Percentiles rank a stretch among this genome's conserved stretches.
Conservation (phyloP, 2,797 vertebrate genomes). For the Urophycis tenuis region DNA sequence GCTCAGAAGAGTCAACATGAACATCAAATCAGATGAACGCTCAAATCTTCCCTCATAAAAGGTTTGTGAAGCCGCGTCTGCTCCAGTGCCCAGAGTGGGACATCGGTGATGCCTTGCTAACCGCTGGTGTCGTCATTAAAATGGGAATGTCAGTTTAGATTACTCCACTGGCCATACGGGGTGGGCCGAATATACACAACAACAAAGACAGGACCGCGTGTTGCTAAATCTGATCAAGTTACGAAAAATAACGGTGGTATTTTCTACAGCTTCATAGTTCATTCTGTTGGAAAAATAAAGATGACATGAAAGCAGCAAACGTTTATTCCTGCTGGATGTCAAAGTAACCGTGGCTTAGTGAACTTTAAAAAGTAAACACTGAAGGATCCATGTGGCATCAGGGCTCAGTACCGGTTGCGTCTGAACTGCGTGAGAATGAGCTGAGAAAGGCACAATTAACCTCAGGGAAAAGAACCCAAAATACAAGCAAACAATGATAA, state of each 20-base stretch:
- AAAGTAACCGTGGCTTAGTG: neutral
- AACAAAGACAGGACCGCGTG: neutral
- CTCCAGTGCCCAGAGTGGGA: conserved; percentile 17
- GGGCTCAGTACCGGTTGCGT: neutral
- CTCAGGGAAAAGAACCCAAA: neutral
- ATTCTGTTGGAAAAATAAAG: neutral
- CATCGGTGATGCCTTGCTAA: neutral
- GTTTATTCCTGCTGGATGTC: neutral
- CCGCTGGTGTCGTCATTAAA: conserved; percentile 15
- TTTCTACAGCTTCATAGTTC: neutral
- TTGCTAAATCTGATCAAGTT: neutral
- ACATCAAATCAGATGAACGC: neutral
- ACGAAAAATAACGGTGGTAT: neutral
- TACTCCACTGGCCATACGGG: neutral
- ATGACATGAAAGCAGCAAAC: neutral
- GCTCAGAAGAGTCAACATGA: neutral
- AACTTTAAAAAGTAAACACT: neutral
- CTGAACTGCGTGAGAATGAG: conserved; percentile 15
- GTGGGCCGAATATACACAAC: neutral
- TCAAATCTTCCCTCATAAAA: neutral
- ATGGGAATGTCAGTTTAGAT: neutral
- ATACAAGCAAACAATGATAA: conserved; percentile 12
- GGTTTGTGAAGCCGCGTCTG: conserved; percentile 9
- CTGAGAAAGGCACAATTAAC: conserved; percentile 53
- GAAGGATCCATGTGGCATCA: neutral